Percentiles rank a stretch among this genome's conserved stretches.
Evolutionary conservation across 2,113 vertebrate species (phyloP).

Genomic region (Tragelaphus strepsiceros): DNA sequence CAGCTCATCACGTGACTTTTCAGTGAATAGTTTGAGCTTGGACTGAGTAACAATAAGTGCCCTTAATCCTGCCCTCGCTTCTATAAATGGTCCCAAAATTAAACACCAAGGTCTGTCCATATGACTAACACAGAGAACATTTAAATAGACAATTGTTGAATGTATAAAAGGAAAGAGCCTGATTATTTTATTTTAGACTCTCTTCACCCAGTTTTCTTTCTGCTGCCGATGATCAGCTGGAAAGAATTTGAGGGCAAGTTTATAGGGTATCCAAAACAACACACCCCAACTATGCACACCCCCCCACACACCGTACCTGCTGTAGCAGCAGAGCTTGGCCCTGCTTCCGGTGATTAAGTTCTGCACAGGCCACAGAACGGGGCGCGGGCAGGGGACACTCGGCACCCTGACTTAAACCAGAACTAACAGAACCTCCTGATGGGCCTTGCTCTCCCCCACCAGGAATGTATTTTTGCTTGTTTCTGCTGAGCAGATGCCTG

Average conservation of each 20-base stretch:
- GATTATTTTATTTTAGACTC: neutral
- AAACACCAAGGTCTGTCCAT: neutral
- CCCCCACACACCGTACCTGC: neutral
- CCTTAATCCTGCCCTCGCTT: neutral
- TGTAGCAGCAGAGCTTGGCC: neutral
- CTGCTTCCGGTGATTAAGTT: neutral
- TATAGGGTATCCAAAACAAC: neutral
- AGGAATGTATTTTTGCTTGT: neutral
- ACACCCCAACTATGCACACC: neutral
- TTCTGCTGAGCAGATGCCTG: neutral
- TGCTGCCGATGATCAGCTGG: neutral
- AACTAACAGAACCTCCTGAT: neutral
- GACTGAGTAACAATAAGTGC: neutral
- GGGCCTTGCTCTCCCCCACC: no score
- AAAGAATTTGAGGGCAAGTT: neutral
- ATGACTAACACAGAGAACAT: neutral
- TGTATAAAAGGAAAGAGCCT: neutral
- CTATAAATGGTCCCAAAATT: neutral
- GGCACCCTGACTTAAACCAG: neutral
- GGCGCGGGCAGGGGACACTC: neutral
- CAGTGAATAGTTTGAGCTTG: neutral
- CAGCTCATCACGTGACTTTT: neutral
- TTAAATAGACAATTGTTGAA: neutral
- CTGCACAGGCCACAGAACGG: neutral
- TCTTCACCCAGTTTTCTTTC: neutral